Conservation (phyloP, 2,888 invertebrate genomes). For the Operophtera brumata region DNA sequence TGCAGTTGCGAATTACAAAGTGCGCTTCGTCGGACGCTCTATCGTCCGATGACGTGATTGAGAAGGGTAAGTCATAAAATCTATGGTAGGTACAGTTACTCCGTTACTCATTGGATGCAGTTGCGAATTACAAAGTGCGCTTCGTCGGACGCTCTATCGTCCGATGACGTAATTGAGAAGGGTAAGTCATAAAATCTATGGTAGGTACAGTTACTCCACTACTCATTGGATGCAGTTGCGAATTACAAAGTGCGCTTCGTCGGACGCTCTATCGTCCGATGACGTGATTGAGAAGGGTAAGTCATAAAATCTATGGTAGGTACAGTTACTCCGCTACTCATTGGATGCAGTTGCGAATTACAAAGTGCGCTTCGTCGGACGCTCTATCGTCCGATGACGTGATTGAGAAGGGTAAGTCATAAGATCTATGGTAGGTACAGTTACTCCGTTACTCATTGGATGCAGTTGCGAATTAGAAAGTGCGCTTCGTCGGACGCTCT, state of each 20-base stretch:
- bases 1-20: background rate
- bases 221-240: background rate
- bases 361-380: background rate
- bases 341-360: background rate
- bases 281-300: constrained; percentile 3
- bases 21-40: background rate
- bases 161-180: constrained; percentile 2
- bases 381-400: background rate
- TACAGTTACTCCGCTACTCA: background rate
- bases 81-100: background rate
- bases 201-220: background rate
- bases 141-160: background rate
- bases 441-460: no score
- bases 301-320: background rate
- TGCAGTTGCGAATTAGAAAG: background rate
- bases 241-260: background rate
- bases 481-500: background rate
- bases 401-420: constrained; percentile 5
- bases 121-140: background rate
- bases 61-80: constrained; percentile 1
- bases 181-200: background rate
- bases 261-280: background rate
- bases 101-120: background rate
- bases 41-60: constrained; percentile 1
- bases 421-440: background rate